A percentile compares a stretch with the other conserved stretches of the same genome.
Conservation (phyloP, 2,888 invertebrate genomes). For the Euplagia quadripunctaria region DNA sequence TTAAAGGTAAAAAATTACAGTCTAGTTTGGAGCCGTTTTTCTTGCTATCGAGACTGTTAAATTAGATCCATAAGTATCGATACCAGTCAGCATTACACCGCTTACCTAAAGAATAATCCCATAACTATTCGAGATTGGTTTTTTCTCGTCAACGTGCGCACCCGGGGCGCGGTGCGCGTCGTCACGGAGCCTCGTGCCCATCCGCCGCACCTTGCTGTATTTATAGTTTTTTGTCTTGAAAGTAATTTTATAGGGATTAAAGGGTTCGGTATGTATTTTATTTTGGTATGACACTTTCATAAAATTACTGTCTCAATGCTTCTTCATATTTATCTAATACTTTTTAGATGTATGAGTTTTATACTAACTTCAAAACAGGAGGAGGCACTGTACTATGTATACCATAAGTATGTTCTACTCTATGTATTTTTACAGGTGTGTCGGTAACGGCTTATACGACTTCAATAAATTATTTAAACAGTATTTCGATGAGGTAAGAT, state of each 20-base stretch:
- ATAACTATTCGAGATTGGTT: constrained; percentile 25
- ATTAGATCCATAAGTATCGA: constrained; percentile 2
- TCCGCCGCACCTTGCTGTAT: constrained; percentile 80
- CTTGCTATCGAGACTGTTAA: not conserved
- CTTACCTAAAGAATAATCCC: constrained; percentile 6
- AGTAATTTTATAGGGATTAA: constrained; percentile 31
- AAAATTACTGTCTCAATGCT: no score
- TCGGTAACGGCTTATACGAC: no score
- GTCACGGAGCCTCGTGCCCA: constrained; percentile 84
- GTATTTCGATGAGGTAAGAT: no score
- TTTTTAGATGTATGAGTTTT: no score
- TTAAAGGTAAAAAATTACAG: not conserved
- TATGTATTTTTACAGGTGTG: no score
- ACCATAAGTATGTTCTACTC: no score
- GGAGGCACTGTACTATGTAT: no score
- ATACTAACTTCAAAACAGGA: no score
- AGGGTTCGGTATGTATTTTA: constrained; percentile 36
- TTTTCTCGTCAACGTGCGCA: constrained; percentile 55
- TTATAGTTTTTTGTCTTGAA: constrained; percentile 38
- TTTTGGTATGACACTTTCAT: no score
- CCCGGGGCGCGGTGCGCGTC: constrained; percentile 53
- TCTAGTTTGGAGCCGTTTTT: not conserved
- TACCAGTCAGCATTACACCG: not conserved
- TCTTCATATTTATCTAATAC: no score
- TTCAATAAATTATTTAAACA: no score